phyloP scores from a whole-genome alignment of 2,888 invertebrate species.

The Scaptomyza cyrtandrae region DNA sequence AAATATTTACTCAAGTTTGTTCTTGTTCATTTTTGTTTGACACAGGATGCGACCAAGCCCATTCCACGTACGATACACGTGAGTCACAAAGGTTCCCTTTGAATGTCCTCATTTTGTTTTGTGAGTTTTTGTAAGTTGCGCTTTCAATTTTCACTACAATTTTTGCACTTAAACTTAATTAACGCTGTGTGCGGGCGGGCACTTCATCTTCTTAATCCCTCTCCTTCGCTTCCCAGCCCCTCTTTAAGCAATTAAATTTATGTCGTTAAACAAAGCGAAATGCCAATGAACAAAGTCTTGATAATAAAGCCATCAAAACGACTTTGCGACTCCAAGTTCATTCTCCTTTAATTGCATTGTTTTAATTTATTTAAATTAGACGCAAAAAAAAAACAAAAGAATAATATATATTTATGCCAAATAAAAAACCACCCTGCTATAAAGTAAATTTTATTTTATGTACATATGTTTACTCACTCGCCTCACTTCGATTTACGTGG shows the following conservation, averaged over 20 bases:
- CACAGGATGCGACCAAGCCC: constrained; percentile 34
- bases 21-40: constrained; percentile 9
- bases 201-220: constrained; percentile 18
- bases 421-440: constrained; percentile 36
- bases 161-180: constrained; percentile 77
- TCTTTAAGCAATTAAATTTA: constrained; percentile 68
- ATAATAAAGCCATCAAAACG: constrained; percentile 75
- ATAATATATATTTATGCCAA: constrained; percentile 24
- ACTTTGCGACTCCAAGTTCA: constrained; percentile 30
- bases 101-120: constrained; percentile 10
- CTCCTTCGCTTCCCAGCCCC: neutral
- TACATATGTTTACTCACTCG: constrained; percentile 33
- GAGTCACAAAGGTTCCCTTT: constrained; percentile 21
- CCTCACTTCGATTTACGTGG: constrained; percentile 42
- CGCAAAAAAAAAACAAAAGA: constrained; percentile 9
- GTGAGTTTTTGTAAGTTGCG: neutral
- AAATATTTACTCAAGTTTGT: constrained; percentile 74
- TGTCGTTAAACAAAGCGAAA: constrained; percentile 71
- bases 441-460: constrained; percentile 15
- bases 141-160: constrained; percentile 30
- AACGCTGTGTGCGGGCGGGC: constrained; percentile 46
- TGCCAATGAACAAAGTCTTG: constrained; percentile 66
- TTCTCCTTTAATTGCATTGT: constrained; percentile 69
- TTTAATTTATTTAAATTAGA: constrained; percentile 77
- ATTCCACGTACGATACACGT: constrained; percentile 25